Evolutionary conservation across 2,797 vertebrate genomes (phyloP).

Genomic region (Gambusia yucatana): DNA sequence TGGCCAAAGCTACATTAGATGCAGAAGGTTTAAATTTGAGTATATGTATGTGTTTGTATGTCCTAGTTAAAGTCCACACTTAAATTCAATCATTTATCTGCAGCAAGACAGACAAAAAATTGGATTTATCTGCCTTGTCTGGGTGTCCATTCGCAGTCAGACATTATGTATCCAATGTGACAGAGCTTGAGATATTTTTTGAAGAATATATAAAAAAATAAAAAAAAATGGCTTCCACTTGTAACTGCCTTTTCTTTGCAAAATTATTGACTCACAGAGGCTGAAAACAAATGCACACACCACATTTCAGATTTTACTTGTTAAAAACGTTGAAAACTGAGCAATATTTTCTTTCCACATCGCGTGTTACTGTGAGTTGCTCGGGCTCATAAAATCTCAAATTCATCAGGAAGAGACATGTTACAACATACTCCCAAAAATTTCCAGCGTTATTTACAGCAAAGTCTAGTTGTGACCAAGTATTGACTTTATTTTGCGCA

Average conservation of each 20-base stretch:
- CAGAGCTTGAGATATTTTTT: not conserved
- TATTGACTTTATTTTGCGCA: not conserved
- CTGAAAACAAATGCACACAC: not conserved
- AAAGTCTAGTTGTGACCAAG: not conserved
- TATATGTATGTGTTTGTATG: not conserved
- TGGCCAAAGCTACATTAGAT: not conserved
- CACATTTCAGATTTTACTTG: not conserved
- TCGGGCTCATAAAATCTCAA: not conserved
- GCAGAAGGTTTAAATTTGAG: not conserved
- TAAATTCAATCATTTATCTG: not conserved
- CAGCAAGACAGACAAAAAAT: not conserved
- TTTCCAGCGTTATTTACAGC: not conserved
- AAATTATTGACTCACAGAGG: not conserved
- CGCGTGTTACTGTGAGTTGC: not conserved
- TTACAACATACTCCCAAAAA: not conserved
- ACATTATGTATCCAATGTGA: not conserved
- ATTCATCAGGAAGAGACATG: not conserved
- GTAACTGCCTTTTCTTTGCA: not conserved
- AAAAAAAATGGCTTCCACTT: not conserved
- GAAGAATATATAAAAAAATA: too few relatives aligned
- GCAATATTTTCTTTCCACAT: not conserved
- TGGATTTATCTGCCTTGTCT: too few relatives aligned
- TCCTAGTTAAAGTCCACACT: not conserved
- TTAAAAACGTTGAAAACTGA: not conserved
- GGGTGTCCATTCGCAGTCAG: not conserved